Conservation (phyloP, 2,113 vertebrate species). For the Atrichornis clamosus region DNA sequence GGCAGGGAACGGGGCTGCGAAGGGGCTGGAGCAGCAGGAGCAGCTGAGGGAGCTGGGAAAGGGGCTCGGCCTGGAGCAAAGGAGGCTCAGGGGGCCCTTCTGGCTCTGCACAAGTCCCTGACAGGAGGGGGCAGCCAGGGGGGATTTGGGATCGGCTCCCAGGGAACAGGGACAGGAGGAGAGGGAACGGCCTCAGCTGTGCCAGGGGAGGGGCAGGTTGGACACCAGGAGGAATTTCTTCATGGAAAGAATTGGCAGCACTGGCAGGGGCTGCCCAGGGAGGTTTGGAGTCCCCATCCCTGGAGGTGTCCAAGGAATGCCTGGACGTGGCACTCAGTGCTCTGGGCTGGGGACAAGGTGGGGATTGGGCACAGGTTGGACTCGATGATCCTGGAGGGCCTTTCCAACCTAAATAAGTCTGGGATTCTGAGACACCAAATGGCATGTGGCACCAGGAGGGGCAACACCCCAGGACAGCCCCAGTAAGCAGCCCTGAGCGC, state of each 20-base stretch:
- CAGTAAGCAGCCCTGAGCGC: neutral
- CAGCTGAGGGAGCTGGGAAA: neutral
- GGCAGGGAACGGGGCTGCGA: rapidly evolving
- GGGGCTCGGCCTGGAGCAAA: neutral
- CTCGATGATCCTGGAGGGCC: neutral
- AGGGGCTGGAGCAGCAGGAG: neutral
- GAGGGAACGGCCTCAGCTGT: neutral
- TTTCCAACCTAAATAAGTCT: neutral
- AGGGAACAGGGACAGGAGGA: neutral
- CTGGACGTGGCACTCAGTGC: rapidly evolving
- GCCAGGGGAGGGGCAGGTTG: rapidly evolving
- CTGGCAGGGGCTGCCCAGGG: neutral
- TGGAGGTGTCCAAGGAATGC: neutral
- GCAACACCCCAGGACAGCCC: neutral
- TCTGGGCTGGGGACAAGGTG: neutral
- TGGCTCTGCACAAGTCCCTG: neutral
- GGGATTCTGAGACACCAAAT: neutral
- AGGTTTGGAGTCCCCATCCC: neutral
- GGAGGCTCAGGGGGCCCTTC: neutral
- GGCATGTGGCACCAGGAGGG: neutral
- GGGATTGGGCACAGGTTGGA: rapidly evolving
- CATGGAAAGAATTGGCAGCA: neutral
- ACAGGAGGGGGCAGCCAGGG: neutral
- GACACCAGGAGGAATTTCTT: rapidly evolving
- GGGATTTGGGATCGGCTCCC: neutral